Evolutionary conservation across 1,140 invertebrate species (phyloP).

Genomic region (Belonocnema kinseyi): DNA sequence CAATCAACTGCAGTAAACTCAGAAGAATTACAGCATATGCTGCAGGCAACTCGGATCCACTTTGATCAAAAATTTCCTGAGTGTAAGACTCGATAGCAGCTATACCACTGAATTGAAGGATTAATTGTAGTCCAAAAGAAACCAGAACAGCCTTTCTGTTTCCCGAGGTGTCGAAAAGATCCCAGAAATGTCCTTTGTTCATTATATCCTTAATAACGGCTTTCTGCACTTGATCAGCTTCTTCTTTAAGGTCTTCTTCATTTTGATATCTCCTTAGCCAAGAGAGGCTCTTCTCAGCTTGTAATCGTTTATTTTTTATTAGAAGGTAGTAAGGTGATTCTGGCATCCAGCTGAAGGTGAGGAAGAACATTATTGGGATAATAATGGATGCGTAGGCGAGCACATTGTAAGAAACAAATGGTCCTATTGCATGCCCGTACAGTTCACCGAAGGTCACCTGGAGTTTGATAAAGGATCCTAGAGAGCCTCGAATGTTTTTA

Average conservation of each 20-base stretch:
- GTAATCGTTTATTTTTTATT: constrained; percentile 60
- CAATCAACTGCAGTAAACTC: constrained; percentile 81
- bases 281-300: constrained; percentile 71
- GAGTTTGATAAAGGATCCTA: constrained; percentile 82
- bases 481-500: constrained; percentile 80
- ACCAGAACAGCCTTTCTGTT: constrained; percentile 74
- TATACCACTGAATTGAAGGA: constrained; percentile 81
- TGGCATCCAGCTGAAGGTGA: constrained; percentile 83
- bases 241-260: constrained; percentile 59
- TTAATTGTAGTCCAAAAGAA: constrained; percentile 78
- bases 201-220: constrained; percentile 62
- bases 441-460: constrained; percentile 82
- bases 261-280: constrained; percentile 66
- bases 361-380: constrained; percentile 78
- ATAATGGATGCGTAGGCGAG: constrained; percentile 73
- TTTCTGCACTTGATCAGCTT: constrained; percentile 67
- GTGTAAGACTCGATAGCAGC: constrained; percentile 84
- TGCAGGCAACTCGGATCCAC: constrained; percentile 73
- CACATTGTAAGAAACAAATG: constrained; percentile 75
- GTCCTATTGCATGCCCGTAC: constrained; percentile 75
- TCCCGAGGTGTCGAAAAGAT: constrained; percentile 69
- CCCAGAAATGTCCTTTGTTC: constrained; percentile 64
- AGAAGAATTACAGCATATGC: constrained; percentile 77
- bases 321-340: constrained; percentile 79
- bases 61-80: constrained; percentile 78